Percentiles rank a stretch among this genome's conserved stretches.
Conservation (phyloP, 2,888 invertebrate genomes). For the Nematopogon swammerdamellus region DNA sequence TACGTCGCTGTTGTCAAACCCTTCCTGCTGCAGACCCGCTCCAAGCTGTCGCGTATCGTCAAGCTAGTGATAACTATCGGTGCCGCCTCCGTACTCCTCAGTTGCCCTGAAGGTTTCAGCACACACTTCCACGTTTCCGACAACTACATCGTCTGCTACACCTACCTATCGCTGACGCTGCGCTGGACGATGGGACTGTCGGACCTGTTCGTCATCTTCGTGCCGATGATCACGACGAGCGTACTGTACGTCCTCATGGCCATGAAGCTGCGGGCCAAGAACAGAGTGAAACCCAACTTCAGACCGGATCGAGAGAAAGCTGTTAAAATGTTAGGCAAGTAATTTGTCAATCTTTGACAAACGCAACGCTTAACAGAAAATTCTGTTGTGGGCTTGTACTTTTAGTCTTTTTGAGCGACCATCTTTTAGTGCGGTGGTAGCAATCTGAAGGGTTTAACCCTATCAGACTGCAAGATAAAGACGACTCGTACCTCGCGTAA, state of each 20-base stretch:
- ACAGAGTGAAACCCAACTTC: slow-evolving; percentile 28
- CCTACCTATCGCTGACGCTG: slow-evolving; percentile 22
- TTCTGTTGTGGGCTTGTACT: too few species aligned
- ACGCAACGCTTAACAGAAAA: too few species aligned
- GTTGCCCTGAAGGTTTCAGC: slow-evolving; percentile 61
- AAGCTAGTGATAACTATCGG: slow-evolving; percentile 70
- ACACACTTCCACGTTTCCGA: slow-evolving; percentile 32
- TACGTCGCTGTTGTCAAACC: slow-evolving; percentile 85
- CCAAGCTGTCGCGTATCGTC: slow-evolving; percentile 73
- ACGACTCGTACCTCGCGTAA: too few species aligned
- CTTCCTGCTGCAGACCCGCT: slow-evolving; percentile 73
- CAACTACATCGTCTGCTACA: slow-evolving; percentile 33
- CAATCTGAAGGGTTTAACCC: too few species aligned
- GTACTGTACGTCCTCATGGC: slow-evolving; percentile 77
- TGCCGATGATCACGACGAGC: slow-evolving; percentile 79
- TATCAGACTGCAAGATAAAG: too few species aligned
- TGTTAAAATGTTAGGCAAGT: slow-evolving; percentile 78
- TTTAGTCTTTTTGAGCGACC: too few species aligned
- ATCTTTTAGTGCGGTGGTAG: too few species aligned
- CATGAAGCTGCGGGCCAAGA: slow-evolving; percentile 61
- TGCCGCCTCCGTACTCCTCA: slow-evolving; percentile 67
- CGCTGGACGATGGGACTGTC: slow-evolving; percentile 39
- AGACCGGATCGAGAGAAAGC: slow-evolving; percentile 49
- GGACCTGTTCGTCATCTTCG: slow-evolving; percentile 77
- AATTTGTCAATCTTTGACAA: slow-evolving; percentile 3